Percentiles rank a stretch among this genome's conserved stretches.
Evolutionary conservation across 2,113 vertebrate genomes (phyloP).

Genomic region (Nyctereutes procyonoides): DNA sequence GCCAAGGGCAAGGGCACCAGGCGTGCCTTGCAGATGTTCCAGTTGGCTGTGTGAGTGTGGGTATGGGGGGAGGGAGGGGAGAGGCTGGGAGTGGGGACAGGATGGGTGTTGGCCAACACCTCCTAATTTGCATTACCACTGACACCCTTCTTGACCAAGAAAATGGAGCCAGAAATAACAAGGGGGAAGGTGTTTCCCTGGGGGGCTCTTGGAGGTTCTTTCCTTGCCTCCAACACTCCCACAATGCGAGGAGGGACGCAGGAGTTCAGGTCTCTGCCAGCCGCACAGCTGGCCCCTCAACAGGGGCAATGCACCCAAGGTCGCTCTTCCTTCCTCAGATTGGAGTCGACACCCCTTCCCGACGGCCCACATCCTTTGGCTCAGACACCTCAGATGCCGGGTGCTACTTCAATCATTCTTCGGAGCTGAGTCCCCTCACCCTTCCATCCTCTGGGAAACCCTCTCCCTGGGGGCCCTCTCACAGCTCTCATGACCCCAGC

Average conservation of each 20-base stretch:
- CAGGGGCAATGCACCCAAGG: background rate
- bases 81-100: slow-evolving; percentile 67
- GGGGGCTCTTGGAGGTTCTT: background rate
- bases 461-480: background rate
- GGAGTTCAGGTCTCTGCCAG: background rate
- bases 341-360: background rate
- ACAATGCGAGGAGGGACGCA: background rate
- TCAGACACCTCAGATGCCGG: background rate
- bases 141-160: slow-evolving; percentile 82
- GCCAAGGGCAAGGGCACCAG: background rate
- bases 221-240: slow-evolving; percentile 63
- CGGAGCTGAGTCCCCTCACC: background rate
- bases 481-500: background rate
- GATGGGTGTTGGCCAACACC: slow-evolving; percentile 81
- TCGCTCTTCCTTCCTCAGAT: background rate
- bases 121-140: slow-evolving; percentile 82
- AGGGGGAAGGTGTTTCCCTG: slow-evolving; percentile 59
- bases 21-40: background rate
- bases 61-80: background rate
- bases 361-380: background rate
- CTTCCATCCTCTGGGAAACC: background rate
- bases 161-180: slow-evolving; percentile 83
- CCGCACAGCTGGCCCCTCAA: background rate
- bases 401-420: background rate
- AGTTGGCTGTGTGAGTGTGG: slow-evolving; percentile 40